Evolutionary conservation across 2,797 vertebrate species (phyloP), one percentile per base, ranked within the genome.

Genomic region (Gadopsis bispinosus): DNA sequence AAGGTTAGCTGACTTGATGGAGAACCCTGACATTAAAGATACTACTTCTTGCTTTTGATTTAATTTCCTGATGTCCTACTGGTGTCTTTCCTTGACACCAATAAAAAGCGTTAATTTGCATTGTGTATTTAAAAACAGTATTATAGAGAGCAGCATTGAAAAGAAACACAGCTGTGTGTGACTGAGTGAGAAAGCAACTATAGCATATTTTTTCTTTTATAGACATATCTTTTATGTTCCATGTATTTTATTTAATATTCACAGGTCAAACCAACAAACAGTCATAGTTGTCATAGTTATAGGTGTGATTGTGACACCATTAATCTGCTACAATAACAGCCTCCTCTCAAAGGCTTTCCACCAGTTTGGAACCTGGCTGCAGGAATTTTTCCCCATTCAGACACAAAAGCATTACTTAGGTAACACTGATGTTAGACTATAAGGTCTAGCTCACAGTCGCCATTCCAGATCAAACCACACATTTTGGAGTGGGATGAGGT

Each of bases 1-100:
- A 93, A 91, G 90, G 91, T 92, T 3, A 54, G 80, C 26, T 50
- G 7, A 20, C 4, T 20, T 79, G 12, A 53, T 5, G 7, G 33
- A 64, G 55, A 73, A 60, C 10, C 7, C 11, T 1, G 5, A 16
- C 0, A 13, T 31, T 47, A 26, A 17, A 58, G 2, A 37, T 13
- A 47, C 1, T 4, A 14, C 10, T 10, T 47, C 5, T 35, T 43
- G 12, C 6, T 50, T 20, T 50, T 37, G 2, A 0, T 26, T 59
- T 48, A 31, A 35, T 12, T 37, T 64, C 10, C 41, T 63, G 58
- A 39, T 29, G 35, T 20, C n/a, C 43, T 60, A 12, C 47, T 51
- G 9, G 5, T 37, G 20, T 64, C 4, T 35, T n/a, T 12, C 35
- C 9, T 17, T 29, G 13, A 31, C 19, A 35, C 20, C 1, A 31